Conservation (phyloP, 2,113 vertebrate species). For the Nestor notabilis region DNA sequence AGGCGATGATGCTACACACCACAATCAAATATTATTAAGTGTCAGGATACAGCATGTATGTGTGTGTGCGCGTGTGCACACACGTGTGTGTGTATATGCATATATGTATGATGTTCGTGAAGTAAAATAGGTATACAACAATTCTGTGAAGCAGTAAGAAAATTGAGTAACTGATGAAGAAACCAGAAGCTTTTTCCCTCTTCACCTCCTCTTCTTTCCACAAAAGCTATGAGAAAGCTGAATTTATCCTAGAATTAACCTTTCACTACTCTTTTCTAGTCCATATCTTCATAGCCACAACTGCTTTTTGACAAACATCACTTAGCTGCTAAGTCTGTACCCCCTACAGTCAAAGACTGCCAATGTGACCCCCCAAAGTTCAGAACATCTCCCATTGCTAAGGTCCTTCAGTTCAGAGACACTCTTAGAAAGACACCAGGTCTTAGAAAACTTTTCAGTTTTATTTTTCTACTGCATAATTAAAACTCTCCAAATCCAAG, state of each 20-base stretch:
- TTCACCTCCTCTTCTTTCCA: background rate
- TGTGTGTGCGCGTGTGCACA: no score
- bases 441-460: background rate
- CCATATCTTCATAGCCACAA: background rate
- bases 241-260: background rate
- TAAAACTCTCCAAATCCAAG: background rate
- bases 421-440: background rate
- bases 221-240: background rate
- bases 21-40: background rate
- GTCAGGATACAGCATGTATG: background rate
- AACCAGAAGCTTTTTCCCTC: background rate
- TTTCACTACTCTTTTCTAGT: background rate
- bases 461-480: background rate
- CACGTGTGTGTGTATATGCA: rapidly evolving
- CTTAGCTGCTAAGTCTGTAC: background rate
- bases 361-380: background rate
- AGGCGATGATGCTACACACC: background rate
- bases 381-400: background rate
- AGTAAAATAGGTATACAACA: background rate
- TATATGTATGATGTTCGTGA: background rate
- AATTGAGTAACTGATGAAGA: background rate
- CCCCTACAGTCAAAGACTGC: background rate
- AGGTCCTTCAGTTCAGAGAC: background rate
- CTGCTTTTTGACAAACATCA: background rate
- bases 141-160: background rate